Percentiles rank a stretch among this genome's conserved stretches.
Evolutionary conservation across 35 echinoderm and acorn worm genomes (phyloP).

Genomic region (Eucidaris tribuloides): DNA sequence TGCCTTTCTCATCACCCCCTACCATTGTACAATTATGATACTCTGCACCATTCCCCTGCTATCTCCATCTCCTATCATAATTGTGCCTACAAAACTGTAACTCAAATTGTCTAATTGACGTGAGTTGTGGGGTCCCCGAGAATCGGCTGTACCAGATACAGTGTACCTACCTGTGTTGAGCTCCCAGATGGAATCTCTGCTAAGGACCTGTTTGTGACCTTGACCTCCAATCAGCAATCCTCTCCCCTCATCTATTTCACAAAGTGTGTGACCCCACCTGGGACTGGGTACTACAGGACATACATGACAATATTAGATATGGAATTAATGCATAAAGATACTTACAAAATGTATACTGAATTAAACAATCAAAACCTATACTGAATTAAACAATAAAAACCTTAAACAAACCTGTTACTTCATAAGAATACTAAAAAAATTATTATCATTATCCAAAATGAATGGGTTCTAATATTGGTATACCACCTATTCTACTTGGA

Average conservation of each 20-base stretch:
- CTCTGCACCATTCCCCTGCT: no score
- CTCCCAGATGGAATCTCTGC: slow-evolving; percentile 85
- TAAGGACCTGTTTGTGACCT: slow-evolving; percentile 63
- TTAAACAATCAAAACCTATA: background rate
- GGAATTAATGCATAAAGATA: background rate
- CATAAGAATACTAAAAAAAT: background rate
- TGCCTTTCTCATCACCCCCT: no score
- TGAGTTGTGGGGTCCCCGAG: background rate
- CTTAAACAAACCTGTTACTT: background rate
- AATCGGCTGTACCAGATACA: background rate
- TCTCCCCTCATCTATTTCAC: slow-evolving; percentile 25
- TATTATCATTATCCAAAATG: background rate
- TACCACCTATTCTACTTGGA: no score
- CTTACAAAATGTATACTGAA: background rate
- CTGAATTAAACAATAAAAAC: background rate
- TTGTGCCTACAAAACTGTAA: no score
- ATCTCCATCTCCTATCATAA: no score
- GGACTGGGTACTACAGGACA: slow-evolving; percentile 62
- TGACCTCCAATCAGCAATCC: slow-evolving; percentile 83
- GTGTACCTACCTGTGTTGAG: slow-evolving; percentile 66
- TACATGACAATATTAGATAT: no score
- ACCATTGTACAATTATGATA: background rate
- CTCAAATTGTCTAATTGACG: background rate
- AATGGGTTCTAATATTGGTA: background rate
- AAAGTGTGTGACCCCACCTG: slow-evolving; percentile 90